phyloP scores from a whole-genome alignment of 92 coral and sea anemone species.

The Porites evermanni region DNA sequence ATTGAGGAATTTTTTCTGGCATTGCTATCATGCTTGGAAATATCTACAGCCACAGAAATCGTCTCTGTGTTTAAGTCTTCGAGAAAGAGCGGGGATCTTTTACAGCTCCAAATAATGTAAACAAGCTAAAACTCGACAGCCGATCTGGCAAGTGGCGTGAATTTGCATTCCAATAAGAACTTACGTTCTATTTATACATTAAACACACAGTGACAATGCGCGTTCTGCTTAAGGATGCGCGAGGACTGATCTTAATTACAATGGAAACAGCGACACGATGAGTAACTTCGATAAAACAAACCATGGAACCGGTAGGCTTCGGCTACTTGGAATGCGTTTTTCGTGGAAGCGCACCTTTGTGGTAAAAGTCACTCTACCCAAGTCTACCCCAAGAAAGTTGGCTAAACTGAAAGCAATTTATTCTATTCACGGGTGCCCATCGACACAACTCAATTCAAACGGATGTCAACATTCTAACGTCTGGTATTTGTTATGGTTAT shows the following conservation, averaged over 20 bases:
- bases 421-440: neutral
- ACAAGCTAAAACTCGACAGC: slow-evolving; percentile 18
- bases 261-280: slow-evolving; percentile 11
- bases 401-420: neutral
- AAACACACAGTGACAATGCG: slow-evolving; percentile 34
- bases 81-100: neutral
- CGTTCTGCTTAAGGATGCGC: slow-evolving; percentile 38
- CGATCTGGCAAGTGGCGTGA: slow-evolving; percentile 13
- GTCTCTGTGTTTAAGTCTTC: neutral
- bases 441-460: slow-evolving; percentile 27
- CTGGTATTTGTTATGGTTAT: slow-evolving; percentile 64
- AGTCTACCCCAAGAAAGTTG: neutral
- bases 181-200: slow-evolving; percentile 35
- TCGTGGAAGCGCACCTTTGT: neutral
- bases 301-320: neutral
- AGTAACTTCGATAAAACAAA: slow-evolving; percentile 3
- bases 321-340: neutral
- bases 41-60: neutral
- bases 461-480: slow-evolving; percentile 53
- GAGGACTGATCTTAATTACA: slow-evolving; percentile 30
- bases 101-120: slow-evolving; percentile 5
- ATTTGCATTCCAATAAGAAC: slow-evolving; percentile 49
- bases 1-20: slow-evolving; percentile 8
- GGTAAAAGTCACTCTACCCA: neutral
- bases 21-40: slow-evolving; percentile 8